phyloP scores from a whole-genome alignment of 1,140 invertebrate species.

The Sarcophaga bullata region DNA sequence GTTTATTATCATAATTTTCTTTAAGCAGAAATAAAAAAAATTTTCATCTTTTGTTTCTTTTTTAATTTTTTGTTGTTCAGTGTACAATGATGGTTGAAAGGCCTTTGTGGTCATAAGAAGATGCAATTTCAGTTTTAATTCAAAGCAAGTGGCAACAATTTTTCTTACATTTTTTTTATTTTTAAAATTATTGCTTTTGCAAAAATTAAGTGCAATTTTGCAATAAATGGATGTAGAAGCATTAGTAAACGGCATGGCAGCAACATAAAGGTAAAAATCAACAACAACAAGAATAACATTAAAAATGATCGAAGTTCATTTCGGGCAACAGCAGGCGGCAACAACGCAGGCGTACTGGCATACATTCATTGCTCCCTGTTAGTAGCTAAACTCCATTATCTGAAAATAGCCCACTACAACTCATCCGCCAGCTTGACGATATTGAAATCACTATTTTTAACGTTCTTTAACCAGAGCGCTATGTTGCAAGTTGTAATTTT shows the following conservation, averaged over 20 bases:
- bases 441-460: too few relatives aligned
- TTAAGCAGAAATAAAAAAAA: too few relatives aligned
- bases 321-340: slow-evolving; percentile 17
- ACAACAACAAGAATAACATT: neutral
- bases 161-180: slow-evolving; percentile 32
- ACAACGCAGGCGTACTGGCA: neutral
- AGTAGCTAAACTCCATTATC: slow-evolving; percentile 42
- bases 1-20: too few relatives aligned
- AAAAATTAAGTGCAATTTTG: slow-evolving; percentile 38
- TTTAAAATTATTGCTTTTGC: slow-evolving; percentile 39
- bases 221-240: slow-evolving; percentile 38
- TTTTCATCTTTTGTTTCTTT: too few relatives aligned
- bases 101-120: neutral
- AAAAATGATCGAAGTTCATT: slow-evolving; percentile 3
- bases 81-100: neutral
- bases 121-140: neutral
- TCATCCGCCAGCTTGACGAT: neutral
- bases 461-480: too few relatives aligned
- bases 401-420: slow-evolving; percentile 37
- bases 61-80: neutral
- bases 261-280: neutral
- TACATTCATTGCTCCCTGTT: neutral
- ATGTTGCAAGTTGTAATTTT: too few relatives aligned
- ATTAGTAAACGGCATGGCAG: slow-evolving; percentile 34
- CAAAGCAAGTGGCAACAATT: slow-evolving; percentile 37